A percentile compares a stretch with the other conserved stretches of the same genome.
Evolutionary conservation across 1,140 invertebrate genomes (phyloP).

Genomic region (Ylistrum balloti): DNA sequence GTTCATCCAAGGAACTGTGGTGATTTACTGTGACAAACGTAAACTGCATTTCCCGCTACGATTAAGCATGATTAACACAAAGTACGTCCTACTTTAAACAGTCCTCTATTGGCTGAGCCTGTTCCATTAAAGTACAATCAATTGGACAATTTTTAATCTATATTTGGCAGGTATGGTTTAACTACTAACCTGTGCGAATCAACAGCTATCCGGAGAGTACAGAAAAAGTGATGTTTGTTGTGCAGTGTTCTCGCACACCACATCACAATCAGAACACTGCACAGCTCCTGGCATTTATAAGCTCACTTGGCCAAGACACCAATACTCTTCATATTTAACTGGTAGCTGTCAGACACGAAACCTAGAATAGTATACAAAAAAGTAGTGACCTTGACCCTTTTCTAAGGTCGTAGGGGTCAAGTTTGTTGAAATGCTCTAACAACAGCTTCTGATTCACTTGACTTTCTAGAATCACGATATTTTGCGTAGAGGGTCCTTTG

Average conservation of each 20-base stretch:
- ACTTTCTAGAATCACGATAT: too few relatives aligned
- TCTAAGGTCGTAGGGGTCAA: too few relatives aligned
- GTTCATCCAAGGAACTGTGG: not conserved
- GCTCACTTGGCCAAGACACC: too few relatives aligned
- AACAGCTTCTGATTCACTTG: too few relatives aligned
- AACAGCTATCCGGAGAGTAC: not conserved
- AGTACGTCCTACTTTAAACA: not conserved
- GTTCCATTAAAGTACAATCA: not conserved
- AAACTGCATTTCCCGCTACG: not conserved
- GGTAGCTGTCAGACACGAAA: too few relatives aligned
- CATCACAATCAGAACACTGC: not conserved
- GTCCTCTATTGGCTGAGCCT: not conserved
- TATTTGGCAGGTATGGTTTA: not conserved
- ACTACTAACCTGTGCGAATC: not conserved
- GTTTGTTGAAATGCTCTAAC: too few relatives aligned
- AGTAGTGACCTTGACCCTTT: too few relatives aligned
- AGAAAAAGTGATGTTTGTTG: not conserved
- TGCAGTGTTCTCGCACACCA: not conserved
- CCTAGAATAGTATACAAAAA: too few relatives aligned
- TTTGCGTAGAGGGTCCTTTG: too few relatives aligned
- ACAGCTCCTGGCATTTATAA: not conserved
- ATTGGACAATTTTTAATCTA: slow-evolving; percentile 12
- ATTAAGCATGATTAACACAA: not conserved
- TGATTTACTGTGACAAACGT: slow-evolving; percentile 32
- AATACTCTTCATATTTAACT: too few relatives aligned